Percentiles rank a stretch among this genome's conserved stretches.
These are phyloP conservation scores for Masnerella sp. DNA, from an alignment of 2,888 invertebrate genomes.

Conservation along the genomic window DNA sequence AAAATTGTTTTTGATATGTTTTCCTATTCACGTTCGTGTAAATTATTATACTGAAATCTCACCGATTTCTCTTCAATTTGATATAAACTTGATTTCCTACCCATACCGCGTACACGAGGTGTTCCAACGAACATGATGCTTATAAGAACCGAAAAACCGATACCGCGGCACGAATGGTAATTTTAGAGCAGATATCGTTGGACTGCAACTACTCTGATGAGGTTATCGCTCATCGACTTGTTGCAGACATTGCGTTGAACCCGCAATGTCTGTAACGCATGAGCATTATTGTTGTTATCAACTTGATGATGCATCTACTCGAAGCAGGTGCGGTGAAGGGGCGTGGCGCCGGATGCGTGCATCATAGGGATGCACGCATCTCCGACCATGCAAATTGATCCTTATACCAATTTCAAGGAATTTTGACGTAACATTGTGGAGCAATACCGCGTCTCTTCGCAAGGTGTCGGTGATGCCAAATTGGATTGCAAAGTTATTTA, in stretches of 20 bases:
- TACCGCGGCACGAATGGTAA: constrained; percentile 42
- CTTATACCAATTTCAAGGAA: constrained; percentile 49
- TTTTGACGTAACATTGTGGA: constrained; percentile 39
- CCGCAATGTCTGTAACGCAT: constrained; percentile 54
- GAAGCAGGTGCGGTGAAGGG: constrained; percentile 72
- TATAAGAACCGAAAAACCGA: constrained; percentile 4
- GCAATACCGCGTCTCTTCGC: background rate
- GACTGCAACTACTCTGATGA: constrained; percentile 47
- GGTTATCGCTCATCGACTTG: constrained; percentile 56
- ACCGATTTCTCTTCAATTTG: too few relatives aligned
- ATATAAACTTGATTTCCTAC: too few relatives aligned
- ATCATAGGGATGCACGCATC: constrained; percentile 72
- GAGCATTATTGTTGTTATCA: constrained; percentile 69
- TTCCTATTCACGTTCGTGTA: too few relatives aligned
- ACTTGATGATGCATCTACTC: constrained; percentile 66
- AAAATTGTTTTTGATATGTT: too few relatives aligned
- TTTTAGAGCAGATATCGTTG: constrained; percentile 48
- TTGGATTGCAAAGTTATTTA: background rate
- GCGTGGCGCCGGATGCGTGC: constrained; percentile 74
- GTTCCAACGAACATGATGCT: too few relatives aligned
- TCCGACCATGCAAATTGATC: constrained; percentile 72
- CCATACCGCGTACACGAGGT: too few relatives aligned
- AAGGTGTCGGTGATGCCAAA: background rate
- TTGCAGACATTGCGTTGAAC: constrained; percentile 38
- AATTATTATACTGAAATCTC: too few relatives aligned